Conservation (phyloP, 2,113 vertebrate genomes). For the western clawed frog (Xenopus tropicalis) region DNA sequence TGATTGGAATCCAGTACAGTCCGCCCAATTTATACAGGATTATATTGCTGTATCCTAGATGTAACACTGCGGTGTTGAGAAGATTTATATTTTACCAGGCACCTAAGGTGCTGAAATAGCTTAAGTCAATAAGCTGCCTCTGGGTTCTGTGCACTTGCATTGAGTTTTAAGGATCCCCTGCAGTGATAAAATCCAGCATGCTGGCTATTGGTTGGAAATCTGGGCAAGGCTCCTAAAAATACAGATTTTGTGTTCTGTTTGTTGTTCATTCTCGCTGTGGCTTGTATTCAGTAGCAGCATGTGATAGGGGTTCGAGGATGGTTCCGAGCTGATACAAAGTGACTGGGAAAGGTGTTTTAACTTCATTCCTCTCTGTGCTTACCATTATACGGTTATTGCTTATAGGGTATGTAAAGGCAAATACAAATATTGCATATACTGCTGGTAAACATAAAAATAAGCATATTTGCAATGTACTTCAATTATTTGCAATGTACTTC, state of each 20-base stretch:
- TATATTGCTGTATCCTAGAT: not conserved
- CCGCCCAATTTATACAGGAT: conserved; percentile 8
- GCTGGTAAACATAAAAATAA: too few relatives aligned
- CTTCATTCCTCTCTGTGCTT: too few relatives aligned
- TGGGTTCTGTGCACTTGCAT: conserved; percentile 9
- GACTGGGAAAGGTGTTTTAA: not conserved
- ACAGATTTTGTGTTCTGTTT: conserved; percentile 1
- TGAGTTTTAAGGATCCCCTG: conserved; percentile 21
- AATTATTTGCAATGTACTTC: too few relatives aligned
- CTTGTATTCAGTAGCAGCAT: not conserved
- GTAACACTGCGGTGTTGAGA: conserved; percentile 7
- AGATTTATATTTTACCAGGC: conserved; percentile 29
- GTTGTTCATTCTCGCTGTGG: conserved; percentile 4
- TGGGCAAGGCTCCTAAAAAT: conserved; percentile 32
- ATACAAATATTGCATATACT: too few relatives aligned
- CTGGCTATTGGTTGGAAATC: conserved; percentile 8
- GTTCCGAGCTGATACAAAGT: not conserved
- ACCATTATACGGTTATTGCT: too few relatives aligned
- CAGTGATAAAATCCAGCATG: conserved; percentile 21
- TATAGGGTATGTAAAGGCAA: too few relatives aligned
- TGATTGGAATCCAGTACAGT: not conserved
- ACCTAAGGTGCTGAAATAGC: conserved; percentile 28
- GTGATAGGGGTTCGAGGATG: not conserved
- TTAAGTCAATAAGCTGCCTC: conserved; percentile 28
- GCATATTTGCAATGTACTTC: too few relatives aligned